Base-by-base conservation (phyloP, 2,888 invertebrate genomes). In the Drosophila antonietae region DNA sequence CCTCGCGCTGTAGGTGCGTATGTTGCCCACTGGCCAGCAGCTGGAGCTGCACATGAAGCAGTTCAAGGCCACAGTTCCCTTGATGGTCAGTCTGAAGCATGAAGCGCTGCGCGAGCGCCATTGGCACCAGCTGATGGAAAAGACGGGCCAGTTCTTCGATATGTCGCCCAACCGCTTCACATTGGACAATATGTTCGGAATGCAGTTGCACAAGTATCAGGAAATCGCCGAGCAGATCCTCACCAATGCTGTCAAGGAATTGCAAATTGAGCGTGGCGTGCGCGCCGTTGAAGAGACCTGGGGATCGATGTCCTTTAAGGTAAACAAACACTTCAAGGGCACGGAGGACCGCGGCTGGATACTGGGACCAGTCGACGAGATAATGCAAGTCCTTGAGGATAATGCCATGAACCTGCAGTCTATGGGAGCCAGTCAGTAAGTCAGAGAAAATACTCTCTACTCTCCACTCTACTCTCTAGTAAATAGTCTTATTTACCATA, bases 131-230 rank as follows among this genome's bases (percentile, higher is more conserved):
- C 93, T 98, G 53, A 98, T 98, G 98, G 93, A 93, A 3, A 97
- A 97, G 92, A 98, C 98, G 15, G 95, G 94, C 15, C 94, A 95
- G 84, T 93, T 94, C 73, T 98, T 98, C 91, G 97, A 98, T 88
- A 97, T 98, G 96, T 94, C 96, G 3, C 95, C 97, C 4, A 96
- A 97, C 23, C 95, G 96, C n/a, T 98, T 98, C 84, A 98, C 98
- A 0, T 93, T 98, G 70, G 97, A 97, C 69, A 97, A 98, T 90
- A 96, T 98, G 95, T 98, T 98, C 91, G 95, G 96, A 2, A 98
- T 98, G 98, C 96, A 98, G 88, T 93, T 98, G 69, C 97, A 97
- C 85, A 95, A 96, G 77, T 97, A 97, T 90, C 96, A 96, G 91
- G 92, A 97, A 0, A 96, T 96, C 6, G 97, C 97, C 43, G 96